Conservation (phyloP, 2,113 vertebrate genomes). For the Garra rufa region DNA sequence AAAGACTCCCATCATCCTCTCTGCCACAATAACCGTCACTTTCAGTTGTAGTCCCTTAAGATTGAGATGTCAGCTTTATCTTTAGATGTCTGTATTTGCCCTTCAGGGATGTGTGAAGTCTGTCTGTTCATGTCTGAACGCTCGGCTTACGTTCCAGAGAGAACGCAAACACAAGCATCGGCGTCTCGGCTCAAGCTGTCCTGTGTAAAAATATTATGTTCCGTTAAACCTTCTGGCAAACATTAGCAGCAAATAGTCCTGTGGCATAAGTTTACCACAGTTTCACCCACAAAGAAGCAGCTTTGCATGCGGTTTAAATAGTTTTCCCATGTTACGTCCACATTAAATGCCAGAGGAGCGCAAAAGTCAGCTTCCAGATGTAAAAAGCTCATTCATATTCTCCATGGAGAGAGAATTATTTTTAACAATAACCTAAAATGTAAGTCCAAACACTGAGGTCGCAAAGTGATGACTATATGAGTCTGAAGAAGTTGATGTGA, state of each 20-base stretch:
- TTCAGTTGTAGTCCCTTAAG: background rate
- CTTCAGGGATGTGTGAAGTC: constrained; percentile 25
- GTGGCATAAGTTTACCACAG: background rate
- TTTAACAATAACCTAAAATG: background rate
- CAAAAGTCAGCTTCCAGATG: constrained; percentile 15
- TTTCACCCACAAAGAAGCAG: background rate
- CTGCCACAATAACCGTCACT: background rate
- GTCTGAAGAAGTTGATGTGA: background rate
- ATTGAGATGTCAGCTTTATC: constrained; percentile 29
- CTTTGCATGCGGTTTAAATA: background rate
- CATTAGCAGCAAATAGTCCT: constrained; percentile 4
- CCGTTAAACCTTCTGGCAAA: background rate
- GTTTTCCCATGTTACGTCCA: background rate
- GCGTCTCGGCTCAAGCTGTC: background rate
- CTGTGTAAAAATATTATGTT: background rate
- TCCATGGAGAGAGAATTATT: background rate
- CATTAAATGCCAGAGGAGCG: background rate
- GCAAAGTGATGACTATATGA: background rate
- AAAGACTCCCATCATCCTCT: background rate
- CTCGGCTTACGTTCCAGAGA: background rate
- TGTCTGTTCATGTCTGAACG: constrained; percentile 15
- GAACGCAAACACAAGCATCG: background rate
- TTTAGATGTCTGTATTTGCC: constrained; percentile 39
- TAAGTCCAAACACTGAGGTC: background rate
- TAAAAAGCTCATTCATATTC: background rate